Percentiles rank a stretch among this genome's conserved stretches.
phyloP scores from a whole-genome alignment of 1,140 invertebrate genomes.

The Solen grandis region DNA sequence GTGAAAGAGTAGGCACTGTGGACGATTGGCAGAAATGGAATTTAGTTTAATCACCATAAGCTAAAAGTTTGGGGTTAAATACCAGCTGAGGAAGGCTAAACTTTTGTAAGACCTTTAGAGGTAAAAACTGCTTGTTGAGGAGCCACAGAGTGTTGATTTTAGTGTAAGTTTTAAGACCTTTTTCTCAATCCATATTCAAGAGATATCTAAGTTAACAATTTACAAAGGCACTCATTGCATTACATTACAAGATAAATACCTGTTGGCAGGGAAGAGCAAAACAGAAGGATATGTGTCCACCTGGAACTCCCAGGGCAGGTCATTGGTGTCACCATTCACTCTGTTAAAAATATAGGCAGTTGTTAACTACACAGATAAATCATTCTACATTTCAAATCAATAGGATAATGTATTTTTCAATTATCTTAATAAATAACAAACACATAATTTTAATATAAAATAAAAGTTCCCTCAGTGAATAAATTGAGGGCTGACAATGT shows the following conservation, averaged over 20 bases:
- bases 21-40: too few relatives aligned
- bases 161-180: background rate
- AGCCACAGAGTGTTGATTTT: too few relatives aligned
- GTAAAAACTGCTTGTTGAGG: background rate
- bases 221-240: background rate
- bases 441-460: too few relatives aligned
- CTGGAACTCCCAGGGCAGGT: slow-evolving; percentile 90
- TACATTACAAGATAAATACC: slow-evolving; percentile 77
- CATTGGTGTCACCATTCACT: slow-evolving; percentile 90
- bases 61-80: background rate
- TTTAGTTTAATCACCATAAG: too few relatives aligned
- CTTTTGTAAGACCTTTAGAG: background rate
- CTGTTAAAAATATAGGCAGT: too few relatives aligned
- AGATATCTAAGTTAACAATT: background rate
- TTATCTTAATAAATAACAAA: too few relatives aligned
- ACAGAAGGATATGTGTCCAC: slow-evolving; percentile 88
- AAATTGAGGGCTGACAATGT: too few relatives aligned
- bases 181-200: background rate
- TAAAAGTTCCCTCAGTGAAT: too few relatives aligned
- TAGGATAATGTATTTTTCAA: too few relatives aligned
- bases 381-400: too few relatives aligned
- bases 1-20: too few relatives aligned
- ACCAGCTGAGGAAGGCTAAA: background rate
- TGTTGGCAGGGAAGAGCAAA: slow-evolving; percentile 87
- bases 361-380: too few relatives aligned